A percentile compares a stretch with the other conserved stretches of the same genome.
Evolutionary conservation across 2,888 invertebrate genomes (phyloP).

Genomic region (Idaea biselata): DNA sequence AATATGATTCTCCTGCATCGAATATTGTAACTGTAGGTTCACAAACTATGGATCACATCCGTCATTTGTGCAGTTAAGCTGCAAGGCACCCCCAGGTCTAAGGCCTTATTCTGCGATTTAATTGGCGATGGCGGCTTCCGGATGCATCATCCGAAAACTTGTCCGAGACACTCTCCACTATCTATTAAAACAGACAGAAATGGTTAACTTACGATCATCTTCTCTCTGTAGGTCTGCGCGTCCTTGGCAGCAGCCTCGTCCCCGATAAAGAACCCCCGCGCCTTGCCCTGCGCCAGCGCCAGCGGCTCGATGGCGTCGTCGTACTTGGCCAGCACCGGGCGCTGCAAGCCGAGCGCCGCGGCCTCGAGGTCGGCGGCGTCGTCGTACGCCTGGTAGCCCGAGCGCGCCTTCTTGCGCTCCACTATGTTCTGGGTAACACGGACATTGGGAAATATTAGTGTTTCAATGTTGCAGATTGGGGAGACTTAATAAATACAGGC

Average conservation of each 20-base stretch:
- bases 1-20: too few relatives aligned
- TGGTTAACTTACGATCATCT: conserved; percentile 50
- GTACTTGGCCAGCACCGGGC: conserved; percentile 92
- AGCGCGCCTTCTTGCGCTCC: conserved; percentile 90
- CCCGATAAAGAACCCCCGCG: conserved; percentile 88
- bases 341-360: conserved; percentile 82
- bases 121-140: too few relatives aligned
- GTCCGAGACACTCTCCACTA: too few relatives aligned
- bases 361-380: conserved; percentile 88
- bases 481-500: too few relatives aligned
- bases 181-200: too few relatives aligned
- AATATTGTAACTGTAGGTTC: too few relatives aligned
- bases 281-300: conserved; percentile 77
- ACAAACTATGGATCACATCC: too few relatives aligned
- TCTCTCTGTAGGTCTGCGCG: conserved; percentile 72
- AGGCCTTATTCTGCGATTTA: too few relatives aligned
- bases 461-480: too few relatives aligned
- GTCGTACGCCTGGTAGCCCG: conserved; percentile 92
- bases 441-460: background rate
- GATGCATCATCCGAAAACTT: too few relatives aligned
- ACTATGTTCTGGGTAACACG: conserved; percentile 84
- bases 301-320: conserved; percentile 91
- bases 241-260: conserved; percentile 79
- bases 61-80: too few relatives aligned
- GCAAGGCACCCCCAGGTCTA: too few relatives aligned